Evolutionary conservation across 2,888 invertebrate species (phyloP), one percentile per base, ranked within the genome.

Genomic region (Brachypterus glaber): DNA sequence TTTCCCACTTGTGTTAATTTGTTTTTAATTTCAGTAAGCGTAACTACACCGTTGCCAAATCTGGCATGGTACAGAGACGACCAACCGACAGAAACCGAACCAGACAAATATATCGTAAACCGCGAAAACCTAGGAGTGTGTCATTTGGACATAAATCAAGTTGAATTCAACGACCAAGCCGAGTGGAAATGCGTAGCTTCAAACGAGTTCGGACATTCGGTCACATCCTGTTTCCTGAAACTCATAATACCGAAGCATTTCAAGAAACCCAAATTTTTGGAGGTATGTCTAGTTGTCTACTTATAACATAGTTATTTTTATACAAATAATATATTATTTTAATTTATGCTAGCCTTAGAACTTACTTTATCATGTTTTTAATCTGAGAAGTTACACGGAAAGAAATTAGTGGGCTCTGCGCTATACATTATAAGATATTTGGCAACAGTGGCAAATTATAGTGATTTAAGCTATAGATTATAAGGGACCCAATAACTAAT

Each of bases 161-260:
- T 89, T 1, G 87, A 89, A 62, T 79, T 89, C 54, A 71, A 79
- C 40, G 90, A 91, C 59, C 88, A 89, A 66, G 88, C 88, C 0
- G 89, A 90, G 58, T 91, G 90, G 90, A 90, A 89, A 61, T 90
- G 89, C 59, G 81, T 90, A 2, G 89, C 88, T 4, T 78, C 81
- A 40, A 91, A 90, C 59, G 88, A 90, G 54, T 90, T 81, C 55
- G 91, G 91, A 1, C 87, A 89, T 54, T 88, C 87, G 50, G 78
- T 87, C 4, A 89, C 90, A 1, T 87, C 88, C 1, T 87, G 88
- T 62, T 88, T 86, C 54, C 70, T 91, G 1, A 85, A 85, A 67
- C 67, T 91, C 30, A 76, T 78, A 50, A 86, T 91, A 60, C 91
- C 91, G 2, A 77, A 83, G 53, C 89, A 90, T 66, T 91, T 81